Evolutionary conservation across 2,888 invertebrate genomes (phyloP), one percentile per base, ranked within the genome.

Genomic region (Molorchus minor): DNA sequence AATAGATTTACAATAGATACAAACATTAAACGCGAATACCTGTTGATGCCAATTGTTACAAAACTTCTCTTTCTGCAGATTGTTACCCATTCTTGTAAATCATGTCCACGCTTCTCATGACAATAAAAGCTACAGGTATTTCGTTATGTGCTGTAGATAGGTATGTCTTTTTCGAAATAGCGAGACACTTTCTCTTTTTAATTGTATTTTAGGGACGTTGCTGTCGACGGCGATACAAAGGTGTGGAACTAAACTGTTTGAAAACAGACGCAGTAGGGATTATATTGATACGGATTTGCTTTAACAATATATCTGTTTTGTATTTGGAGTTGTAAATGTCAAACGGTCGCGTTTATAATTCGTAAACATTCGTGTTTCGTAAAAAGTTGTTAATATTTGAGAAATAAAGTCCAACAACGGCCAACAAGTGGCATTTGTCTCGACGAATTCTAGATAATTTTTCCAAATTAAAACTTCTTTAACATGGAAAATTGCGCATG

Each of bases 171-270:
- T 65, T 56, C 58, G 62, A 58, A 59, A 62, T 55, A 58, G 45
- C 52, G 43, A 49, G 54, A n/a, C 61, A 61, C 67, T 65, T 65
- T 67, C 65, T 62, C 65, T 63, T 60, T 58, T 52, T 58, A 59
- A 62, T 63, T 58, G 62, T 55, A 61, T 56, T 61, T 59, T 55
- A 47, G 54, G 56, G 56, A 17, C 29, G 17, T 16, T 15, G 8
- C 17, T 36, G 49, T 25, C 51, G 49, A 56, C 49, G 51, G 49
- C 30, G 17, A 12, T 36, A 56, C 56, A 56, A 56, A 56, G 51
- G 44, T 40, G 56, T 56, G 58, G 41, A 53, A 52, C 55, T 58
- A 55, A 63, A 60, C 41, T 66, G 59, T 68, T 66, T 65, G 59
- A 45, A 68, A 68, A 65, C 68, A 68, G 61, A 56, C 63, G 33